Evolutionary conservation across 1,140 invertebrate species (phyloP).

Genomic region (Drosophila nikananu): DNA sequence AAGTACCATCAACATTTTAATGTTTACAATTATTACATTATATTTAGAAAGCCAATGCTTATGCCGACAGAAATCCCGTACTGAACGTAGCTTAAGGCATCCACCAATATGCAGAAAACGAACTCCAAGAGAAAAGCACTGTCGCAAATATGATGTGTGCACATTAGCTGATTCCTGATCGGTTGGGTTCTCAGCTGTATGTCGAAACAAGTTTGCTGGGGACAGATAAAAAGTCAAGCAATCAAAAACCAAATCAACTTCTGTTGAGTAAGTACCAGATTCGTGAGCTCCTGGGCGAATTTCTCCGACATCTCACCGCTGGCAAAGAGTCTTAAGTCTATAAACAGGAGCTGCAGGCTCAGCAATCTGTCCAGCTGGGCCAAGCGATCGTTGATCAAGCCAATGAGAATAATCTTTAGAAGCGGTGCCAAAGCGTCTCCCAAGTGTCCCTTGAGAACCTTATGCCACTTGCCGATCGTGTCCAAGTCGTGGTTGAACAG

Average conservation of each 20-base stretch:
- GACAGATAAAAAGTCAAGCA: neutral
- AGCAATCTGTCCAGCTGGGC: neutral
- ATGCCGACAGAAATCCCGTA: neutral
- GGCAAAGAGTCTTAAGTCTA: neutral
- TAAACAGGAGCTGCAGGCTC: conserved; percentile 6
- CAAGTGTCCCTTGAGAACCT: neutral
- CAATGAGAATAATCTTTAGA: conserved; percentile 14
- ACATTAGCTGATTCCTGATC: neutral
- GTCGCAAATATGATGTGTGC: neutral
- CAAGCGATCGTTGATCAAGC: conserved; percentile 17
- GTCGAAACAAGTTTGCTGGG: neutral
- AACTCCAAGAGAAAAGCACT: neutral
- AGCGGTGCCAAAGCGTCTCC: conserved; percentile 2
- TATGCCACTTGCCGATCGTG: conserved; percentile 1
- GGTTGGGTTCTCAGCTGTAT: neutral
- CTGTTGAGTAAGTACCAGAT: neutral
- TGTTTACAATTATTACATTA: neutral
- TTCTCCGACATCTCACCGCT: too few relatives aligned
- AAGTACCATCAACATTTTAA: neutral
- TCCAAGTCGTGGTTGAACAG: neutral
- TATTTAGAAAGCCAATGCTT: neutral
- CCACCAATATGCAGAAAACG: neutral
- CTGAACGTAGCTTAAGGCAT: conserved; percentile 2
- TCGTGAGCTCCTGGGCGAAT: neutral
- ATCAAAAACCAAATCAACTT: neutral